Conservation (phyloP, 2,888 invertebrate species). For the Eulithis testata region DNA sequence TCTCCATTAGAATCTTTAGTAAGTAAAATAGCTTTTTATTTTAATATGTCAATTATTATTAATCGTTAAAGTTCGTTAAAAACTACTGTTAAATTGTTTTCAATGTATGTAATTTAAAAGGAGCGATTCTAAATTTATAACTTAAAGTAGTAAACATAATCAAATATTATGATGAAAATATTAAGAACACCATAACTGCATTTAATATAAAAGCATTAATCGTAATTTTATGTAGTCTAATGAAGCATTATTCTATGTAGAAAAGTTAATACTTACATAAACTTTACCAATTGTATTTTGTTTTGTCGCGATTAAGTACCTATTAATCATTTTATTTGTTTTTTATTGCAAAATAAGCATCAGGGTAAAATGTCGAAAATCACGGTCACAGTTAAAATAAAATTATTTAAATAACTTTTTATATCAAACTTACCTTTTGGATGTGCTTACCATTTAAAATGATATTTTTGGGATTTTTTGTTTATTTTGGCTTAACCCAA, state of each 20-base stretch:
- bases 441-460: slow-evolving; percentile 60
- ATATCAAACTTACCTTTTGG: slow-evolving; percentile 60
- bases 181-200: slow-evolving; percentile 10
- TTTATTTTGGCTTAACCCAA: slow-evolving; percentile 52
- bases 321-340: not conserved
- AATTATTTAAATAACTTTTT: slow-evolving; percentile 51
- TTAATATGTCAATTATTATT: slow-evolving; percentile 18
- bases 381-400: slow-evolving; percentile 31
- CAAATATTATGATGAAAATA: not conserved
- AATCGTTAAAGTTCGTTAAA: slow-evolving; percentile 1
- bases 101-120: not conserved
- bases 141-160: not conserved
- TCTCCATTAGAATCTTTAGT: not conserved
- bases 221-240: not conserved
- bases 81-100: not conserved
- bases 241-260: not conserved
- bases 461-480: slow-evolving; percentile 67
- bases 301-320: not conserved
- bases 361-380: slow-evolving; percentile 54
- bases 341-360: slow-evolving; percentile 42
- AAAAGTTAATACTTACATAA: not conserved
- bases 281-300: not conserved
- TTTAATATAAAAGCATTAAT: too few species aligned
- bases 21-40: slow-evolving; percentile 16
- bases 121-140: not conserved